These are phyloP conservation scores for Brachionus asplanchnoidis DNA, from an alignment of 1,140 invertebrate species.

Conservation along the genomic window DNA sequence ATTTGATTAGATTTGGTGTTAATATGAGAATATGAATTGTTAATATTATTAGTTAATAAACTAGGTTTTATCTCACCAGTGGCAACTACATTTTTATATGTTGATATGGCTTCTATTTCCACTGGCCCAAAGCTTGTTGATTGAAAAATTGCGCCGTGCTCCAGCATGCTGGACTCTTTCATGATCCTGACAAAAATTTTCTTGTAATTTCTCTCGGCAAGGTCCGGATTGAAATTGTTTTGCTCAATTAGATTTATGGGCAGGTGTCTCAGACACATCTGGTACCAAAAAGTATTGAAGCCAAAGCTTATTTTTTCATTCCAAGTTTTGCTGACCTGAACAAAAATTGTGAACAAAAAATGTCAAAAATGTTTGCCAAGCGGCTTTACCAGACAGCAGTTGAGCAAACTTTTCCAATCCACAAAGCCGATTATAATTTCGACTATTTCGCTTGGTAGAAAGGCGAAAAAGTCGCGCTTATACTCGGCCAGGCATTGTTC, in stretches of 20 bases:
- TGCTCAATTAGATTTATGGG: neutral
- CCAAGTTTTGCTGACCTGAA: neutral
- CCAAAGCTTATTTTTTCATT: neutral
- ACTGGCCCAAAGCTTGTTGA: slow-evolving; percentile 8
- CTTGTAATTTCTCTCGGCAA: neutral
- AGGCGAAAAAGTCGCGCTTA: slow-evolving; percentile 9
- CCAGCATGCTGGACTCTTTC: neutral
- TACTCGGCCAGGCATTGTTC: neutral
- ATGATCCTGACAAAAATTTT: neutral
- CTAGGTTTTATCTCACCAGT: neutral
- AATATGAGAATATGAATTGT: neutral
- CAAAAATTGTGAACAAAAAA: neutral
- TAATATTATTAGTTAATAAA: neutral
- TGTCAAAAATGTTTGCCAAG: neutral
- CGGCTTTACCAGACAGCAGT: neutral
- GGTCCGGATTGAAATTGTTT: neutral
- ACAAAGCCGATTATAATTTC: neutral
- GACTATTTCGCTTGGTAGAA: slow-evolving; percentile 1
- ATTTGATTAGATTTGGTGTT: neutral
- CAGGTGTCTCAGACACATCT: neutral
- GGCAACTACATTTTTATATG: neutral
- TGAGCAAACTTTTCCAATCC: slow-evolving; percentile 4
- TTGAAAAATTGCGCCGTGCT: neutral
- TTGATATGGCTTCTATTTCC: slow-evolving; percentile 12
- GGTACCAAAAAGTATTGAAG: neutral